phyloP scores from a whole-genome alignment of 2,797 vertebrate genomes.

The Geotrypetes seraphini region DNA sequence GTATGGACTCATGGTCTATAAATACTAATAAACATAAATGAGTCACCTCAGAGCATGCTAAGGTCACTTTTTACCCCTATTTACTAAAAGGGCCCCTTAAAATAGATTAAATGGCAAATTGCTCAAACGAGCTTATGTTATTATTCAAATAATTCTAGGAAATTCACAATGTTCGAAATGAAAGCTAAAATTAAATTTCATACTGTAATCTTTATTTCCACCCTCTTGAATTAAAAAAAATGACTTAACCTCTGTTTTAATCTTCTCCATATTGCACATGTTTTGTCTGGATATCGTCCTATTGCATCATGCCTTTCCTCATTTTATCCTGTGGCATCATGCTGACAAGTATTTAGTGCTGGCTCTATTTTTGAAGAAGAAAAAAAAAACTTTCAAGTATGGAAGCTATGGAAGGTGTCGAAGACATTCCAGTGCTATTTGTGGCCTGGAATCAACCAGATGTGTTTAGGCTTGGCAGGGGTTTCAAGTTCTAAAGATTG shows the following conservation, averaged over 20 bases:
- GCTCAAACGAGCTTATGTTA: no score
- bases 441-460: conserved; percentile 76
- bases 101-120: no score
- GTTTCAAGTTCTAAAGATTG: conserved; percentile 63
- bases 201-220: conserved; percentile 29
- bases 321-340: conserved; percentile 57
- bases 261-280: conserved; percentile 28
- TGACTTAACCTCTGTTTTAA: conserved; percentile 27
- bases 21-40: no score
- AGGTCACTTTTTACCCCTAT: no score
- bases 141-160: no score
- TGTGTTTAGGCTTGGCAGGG: conserved; percentile 67
- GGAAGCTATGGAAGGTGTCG: conserved; percentile 78
- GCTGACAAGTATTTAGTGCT: conserved; percentile 64
- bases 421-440: conserved; percentile 82
- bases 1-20: no score
- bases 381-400: conserved; percentile 64
- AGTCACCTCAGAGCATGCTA: no score
- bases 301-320: conserved; percentile 64
- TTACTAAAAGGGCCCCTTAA: no score
- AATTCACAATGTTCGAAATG: no score
- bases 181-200: conserved; percentile 26
- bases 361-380: conserved; percentile 82
- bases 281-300: conserved; percentile 52
- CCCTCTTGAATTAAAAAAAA: conserved; percentile 30